A percentile compares a stretch with the other conserved stretches of the same genome.
phyloP scores from a whole-genome alignment of 2,797 vertebrate genomes.

The Danio albolineatus region DNA sequence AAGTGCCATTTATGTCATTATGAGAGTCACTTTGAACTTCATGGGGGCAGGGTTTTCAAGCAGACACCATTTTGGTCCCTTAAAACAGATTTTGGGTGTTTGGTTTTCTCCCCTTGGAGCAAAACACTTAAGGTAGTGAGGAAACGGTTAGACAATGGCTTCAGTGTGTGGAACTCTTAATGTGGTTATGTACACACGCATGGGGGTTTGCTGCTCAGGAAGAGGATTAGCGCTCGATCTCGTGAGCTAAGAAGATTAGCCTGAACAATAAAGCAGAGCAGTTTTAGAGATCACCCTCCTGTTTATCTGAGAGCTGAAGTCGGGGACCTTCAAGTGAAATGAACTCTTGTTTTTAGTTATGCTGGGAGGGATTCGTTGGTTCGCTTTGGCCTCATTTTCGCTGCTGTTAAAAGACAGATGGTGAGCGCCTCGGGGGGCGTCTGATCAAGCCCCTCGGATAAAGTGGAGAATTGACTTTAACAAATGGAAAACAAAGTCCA shows the following conservation, averaged over 20 bases:
- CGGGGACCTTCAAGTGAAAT: constrained; percentile 28
- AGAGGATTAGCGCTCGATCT: constrained; percentile 48
- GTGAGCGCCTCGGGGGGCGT: background rate
- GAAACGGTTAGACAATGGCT: constrained; percentile 40
- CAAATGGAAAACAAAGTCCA: constrained; percentile 15
- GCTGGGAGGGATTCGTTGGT: background rate
- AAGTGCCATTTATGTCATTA: constrained; percentile 22
- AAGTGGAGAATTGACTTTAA: constrained; percentile 8
- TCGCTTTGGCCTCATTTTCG: background rate
- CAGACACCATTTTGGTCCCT: background rate
- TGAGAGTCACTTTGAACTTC: background rate
- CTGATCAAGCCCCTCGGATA: background rate
- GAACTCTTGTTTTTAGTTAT: constrained; percentile 32
- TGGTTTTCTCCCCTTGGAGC: background rate
- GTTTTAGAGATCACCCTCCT: constrained; percentile 21
- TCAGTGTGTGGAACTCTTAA: constrained; percentile 47
- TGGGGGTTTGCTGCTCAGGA: constrained; percentile 43
- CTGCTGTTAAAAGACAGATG: constrained; percentile 40
- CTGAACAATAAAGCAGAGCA: constrained; percentile 42
- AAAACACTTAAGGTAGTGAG: constrained; percentile 28
- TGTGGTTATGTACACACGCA: constrained; percentile 46
- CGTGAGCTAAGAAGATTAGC: constrained; percentile 53
- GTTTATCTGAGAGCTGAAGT: constrained; percentile 3
- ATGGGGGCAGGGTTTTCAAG: background rate
- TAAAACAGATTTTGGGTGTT: constrained; percentile 5